phyloP scores from a whole-genome alignment of 2,797 vertebrate species.

The Anas georgica region DNA sequence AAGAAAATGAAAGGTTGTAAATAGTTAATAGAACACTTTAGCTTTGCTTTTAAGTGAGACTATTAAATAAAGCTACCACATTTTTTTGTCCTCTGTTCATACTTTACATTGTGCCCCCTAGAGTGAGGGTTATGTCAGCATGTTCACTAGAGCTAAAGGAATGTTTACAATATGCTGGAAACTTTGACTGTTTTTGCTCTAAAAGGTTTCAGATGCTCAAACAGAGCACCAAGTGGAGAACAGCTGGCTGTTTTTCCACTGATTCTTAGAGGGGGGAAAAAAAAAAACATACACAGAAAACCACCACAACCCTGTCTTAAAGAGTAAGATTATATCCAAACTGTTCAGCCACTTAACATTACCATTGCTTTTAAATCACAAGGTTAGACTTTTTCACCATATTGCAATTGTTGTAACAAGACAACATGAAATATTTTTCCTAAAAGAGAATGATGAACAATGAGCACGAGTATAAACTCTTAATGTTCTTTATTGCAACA shows the following conservation, averaged over 20 bases:
- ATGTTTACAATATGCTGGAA: constrained; percentile 77
- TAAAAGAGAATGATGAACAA: background rate
- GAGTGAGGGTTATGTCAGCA: constrained; percentile 63
- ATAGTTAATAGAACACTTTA: constrained; percentile 57
- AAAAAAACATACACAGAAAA: background rate
- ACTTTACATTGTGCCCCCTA: constrained; percentile 52
- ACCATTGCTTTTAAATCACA: constrained; percentile 1
- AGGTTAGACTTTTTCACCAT: background rate
- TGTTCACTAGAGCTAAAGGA: constrained; percentile 62
- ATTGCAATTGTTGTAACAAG: background rate
- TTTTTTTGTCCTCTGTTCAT: constrained; percentile 47
- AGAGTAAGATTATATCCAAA: constrained; percentile 1
- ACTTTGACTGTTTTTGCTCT: constrained; percentile 67
- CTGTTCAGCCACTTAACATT: constrained; percentile 8
- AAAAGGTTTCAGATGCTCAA: constrained; percentile 81
- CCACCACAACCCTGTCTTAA: background rate
- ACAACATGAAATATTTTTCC: background rate
- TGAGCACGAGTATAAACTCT: background rate
- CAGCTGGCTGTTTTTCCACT: constrained; percentile 68
- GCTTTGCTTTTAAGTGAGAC: constrained; percentile 61
- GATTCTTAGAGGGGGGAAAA: background rate
- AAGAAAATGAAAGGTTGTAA: constrained; percentile 59
- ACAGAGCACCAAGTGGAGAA: constrained; percentile 63
- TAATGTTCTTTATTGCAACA: constrained; percentile 29
- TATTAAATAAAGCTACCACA: constrained; percentile 65